These are phyloP conservation scores for Boulengeromyrus knoepffleri DNA, from an alignment of 2,113 vertebrate species.

Conservation along the genomic window DNA sequence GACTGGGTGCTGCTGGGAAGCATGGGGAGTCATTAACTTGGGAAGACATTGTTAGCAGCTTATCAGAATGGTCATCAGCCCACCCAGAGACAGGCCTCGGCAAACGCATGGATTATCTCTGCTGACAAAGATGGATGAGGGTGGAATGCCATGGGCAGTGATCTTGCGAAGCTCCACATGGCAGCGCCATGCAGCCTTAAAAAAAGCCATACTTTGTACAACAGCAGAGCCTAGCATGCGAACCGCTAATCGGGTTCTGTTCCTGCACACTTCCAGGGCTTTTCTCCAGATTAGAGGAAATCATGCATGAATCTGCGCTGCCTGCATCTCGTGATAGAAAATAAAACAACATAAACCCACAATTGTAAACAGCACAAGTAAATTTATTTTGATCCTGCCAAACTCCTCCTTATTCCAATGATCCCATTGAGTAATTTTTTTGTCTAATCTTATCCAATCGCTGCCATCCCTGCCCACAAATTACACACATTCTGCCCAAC, in stretches of 20 bases:
- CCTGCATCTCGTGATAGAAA: too few species aligned
- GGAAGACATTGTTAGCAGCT: constrained; percentile 63
- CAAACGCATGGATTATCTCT: constrained; percentile 25
- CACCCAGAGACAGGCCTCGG: constrained; percentile 47
- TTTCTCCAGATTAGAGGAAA: constrained; percentile 19
- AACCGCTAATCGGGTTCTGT: constrained; percentile 29
- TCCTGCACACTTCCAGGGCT: not conserved
- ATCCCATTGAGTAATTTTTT: not conserved
- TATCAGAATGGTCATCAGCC: constrained; percentile 59
- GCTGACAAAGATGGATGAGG: constrained; percentile 50
- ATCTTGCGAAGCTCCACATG: not conserved
- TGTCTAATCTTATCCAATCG: not conserved
- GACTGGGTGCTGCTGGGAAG: too few species aligned
- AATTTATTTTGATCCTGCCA: not conserved
- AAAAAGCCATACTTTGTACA: not conserved
- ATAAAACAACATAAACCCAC: too few species aligned
- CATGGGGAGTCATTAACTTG: constrained; percentile 49
- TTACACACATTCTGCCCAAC: constrained; percentile 24
- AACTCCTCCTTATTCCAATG: not conserved
- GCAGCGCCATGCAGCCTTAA: not conserved
- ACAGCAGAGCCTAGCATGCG: not conserved
- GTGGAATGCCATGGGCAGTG: constrained; percentile 37
- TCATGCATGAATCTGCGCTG: not conserved
- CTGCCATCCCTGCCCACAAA: not conserved
- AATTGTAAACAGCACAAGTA: not conserved